Evolutionary conservation across 2,797 vertebrate species (phyloP).

Genomic region (Enteromius fasciolatus): DNA sequence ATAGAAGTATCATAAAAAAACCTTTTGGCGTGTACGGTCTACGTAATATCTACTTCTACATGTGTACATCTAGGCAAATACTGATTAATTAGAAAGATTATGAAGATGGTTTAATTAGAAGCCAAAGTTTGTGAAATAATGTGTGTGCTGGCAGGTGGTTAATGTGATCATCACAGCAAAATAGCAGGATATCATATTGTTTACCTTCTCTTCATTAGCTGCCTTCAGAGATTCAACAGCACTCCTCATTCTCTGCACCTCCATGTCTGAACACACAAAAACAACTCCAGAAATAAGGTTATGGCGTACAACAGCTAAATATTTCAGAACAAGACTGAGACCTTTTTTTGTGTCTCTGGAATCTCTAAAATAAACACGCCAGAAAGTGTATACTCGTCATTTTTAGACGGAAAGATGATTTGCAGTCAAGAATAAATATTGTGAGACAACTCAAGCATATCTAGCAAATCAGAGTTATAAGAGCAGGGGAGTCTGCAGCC

Average conservation of each 20-base stretch:
- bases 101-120: not conserved
- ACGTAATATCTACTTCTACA: not conserved
- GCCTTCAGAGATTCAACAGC: slow-evolving; percentile 86
- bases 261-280: slow-evolving; percentile 77
- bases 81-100: not conserved
- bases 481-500: not conserved
- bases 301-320: not conserved
- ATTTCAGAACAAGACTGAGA: slow-evolving; percentile 5
- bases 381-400: not conserved
- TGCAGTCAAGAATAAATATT: not conserved
- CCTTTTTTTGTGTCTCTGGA: not conserved
- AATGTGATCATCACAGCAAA: not conserved
- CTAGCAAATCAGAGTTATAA: not conserved
- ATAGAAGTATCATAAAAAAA: not conserved
- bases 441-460: not conserved
- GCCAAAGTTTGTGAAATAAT: not conserved
- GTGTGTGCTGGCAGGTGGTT: not conserved
- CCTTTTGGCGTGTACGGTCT: not conserved
- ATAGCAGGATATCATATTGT: not conserved
- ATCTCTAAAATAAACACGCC: not conserved
- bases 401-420: slow-evolving; percentile 1
- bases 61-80: not conserved
- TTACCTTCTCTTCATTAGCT: slow-evolving; percentile 92
- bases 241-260: slow-evolving; percentile 90
- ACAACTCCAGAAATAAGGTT: not conserved